phyloP scores from a whole-genome alignment of 1,140 invertebrate species.

The Cydia amplana region DNA sequence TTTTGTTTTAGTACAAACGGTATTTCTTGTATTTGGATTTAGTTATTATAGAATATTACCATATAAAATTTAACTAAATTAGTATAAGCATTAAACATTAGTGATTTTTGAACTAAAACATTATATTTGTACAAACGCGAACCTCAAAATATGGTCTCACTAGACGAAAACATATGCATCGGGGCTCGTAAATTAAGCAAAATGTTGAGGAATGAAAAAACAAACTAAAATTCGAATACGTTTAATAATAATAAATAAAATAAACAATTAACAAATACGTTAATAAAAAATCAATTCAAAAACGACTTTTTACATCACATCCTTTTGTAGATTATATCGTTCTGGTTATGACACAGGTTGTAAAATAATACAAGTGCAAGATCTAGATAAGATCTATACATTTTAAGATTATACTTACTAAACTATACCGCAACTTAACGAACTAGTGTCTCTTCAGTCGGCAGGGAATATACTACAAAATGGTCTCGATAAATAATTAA shows the following conservation, averaged over 20 bases:
- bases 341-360: conserved; percentile 25
- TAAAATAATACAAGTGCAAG: conserved; percentile 14
- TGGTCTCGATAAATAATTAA: not conserved
- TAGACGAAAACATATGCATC: too few species aligned
- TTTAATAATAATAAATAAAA: conserved; percentile 47
- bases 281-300: conserved; percentile 35
- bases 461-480: not conserved
- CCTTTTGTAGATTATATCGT: conserved; percentile 18
- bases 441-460: conserved; percentile 4
- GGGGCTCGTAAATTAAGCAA: conserved; percentile 34
- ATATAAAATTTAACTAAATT: too few species aligned
- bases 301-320: conserved; percentile 39
- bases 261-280: conserved; percentile 38
- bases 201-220: conserved; percentile 19
- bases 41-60: too few species aligned
- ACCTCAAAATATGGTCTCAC: too few species aligned
- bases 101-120: too few species aligned
- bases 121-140: too few species aligned
- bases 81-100: too few species aligned
- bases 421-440: conserved; percentile 5
- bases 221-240: conserved; percentile 36
- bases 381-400: conserved; percentile 18
- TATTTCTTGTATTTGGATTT: too few species aligned
- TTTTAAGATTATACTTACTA: conserved; percentile 15
- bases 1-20: too few species aligned